Evolutionary conservation across 2,888 invertebrate genomes (phyloP).

Genomic region (Cancer borealis): DNA sequence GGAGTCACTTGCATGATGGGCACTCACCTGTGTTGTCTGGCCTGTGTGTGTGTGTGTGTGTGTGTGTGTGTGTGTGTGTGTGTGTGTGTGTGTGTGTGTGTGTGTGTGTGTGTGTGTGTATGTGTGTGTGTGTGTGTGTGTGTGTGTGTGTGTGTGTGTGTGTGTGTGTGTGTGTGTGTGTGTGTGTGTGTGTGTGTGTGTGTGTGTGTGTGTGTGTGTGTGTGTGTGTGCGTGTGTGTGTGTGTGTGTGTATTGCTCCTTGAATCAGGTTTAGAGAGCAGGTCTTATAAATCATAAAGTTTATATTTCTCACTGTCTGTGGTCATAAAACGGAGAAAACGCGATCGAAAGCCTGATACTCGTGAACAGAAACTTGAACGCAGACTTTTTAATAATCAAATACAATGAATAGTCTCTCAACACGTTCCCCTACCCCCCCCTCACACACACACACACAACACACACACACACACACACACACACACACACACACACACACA

Average conservation of each 20-base stretch:
- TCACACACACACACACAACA: background rate
- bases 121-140: constrained; percentile 32
- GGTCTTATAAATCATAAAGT: constrained; percentile 20
- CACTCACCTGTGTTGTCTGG: too few species aligned
- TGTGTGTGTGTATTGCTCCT: background rate
- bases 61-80: constrained; percentile 20
- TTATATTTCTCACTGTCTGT: background rate
- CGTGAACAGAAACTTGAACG: background rate
- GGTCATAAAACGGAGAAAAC: background rate
- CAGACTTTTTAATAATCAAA: background rate
- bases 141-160: constrained; percentile 18
- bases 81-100: constrained; percentile 29
- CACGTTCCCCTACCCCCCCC: background rate
- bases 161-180: background rate
- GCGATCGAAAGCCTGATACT: background rate
- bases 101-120: constrained; percentile 32
- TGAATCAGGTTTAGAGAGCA: background rate
- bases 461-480: background rate
- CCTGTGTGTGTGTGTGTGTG: constrained; percentile 2
- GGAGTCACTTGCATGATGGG: background rate
- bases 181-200: background rate
- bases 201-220: too few species aligned
- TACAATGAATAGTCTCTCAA: background rate
- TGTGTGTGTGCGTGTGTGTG: background rate
- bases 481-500: background rate